Evolutionary conservation across 2,113 vertebrate genomes (phyloP).

Genomic region (Eleginops maclovinus): DNA sequence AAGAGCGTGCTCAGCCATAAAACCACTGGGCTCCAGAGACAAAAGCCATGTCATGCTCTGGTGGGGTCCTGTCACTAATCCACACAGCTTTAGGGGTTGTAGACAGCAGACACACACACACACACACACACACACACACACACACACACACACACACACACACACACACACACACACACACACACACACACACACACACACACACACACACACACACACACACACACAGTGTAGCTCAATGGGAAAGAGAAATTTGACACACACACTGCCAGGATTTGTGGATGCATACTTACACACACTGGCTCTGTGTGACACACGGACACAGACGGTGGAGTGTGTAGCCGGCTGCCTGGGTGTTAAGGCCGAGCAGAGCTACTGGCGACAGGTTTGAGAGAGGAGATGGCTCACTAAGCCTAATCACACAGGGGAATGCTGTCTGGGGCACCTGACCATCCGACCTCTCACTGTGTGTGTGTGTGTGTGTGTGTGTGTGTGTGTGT

Average conservation of each 20-base stretch:
- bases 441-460: constrained; percentile 79
- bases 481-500: constrained; percentile 14
- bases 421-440: constrained; percentile 82
- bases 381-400: constrained; percentile 84
- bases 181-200: constrained; percentile 47
- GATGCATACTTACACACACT: constrained; percentile 59
- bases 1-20: constrained; percentile 62
- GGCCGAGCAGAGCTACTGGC: constrained; percentile 86
- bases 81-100: constrained; percentile 77
- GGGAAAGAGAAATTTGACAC: constrained; percentile 70
- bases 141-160: constrained; percentile 53
- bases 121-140: constrained; percentile 37
- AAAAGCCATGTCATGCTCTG: constrained; percentile 84
- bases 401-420: constrained; percentile 86
- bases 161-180: constrained; percentile 52
- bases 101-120: constrained; percentile 75
- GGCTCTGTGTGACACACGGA: constrained; percentile 25
- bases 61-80: constrained; percentile 84
- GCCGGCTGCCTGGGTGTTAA: constrained; percentile 82
- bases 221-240: constrained; percentile 40
- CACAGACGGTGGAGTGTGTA: constrained; percentile 60
- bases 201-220: constrained; percentile 41
- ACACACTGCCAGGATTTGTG: constrained; percentile 56
- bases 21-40: constrained; percentile 82
- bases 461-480: constrained; percentile 37